Conservation (phyloP, 2,113 vertebrate species). For the Nothoprocta perdicaria region DNA sequence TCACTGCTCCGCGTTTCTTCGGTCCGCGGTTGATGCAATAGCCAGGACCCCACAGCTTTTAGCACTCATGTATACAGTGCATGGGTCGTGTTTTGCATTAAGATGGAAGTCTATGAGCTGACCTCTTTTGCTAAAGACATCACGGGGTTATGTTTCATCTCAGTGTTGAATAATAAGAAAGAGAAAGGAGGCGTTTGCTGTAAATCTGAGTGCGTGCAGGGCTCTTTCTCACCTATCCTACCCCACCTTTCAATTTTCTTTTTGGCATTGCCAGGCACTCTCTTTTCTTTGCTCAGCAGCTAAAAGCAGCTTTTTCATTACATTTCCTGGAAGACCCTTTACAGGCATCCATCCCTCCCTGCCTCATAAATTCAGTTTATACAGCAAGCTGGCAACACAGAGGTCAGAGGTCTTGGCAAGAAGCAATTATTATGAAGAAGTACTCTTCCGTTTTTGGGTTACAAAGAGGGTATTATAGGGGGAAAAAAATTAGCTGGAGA, state of each 20-base stretch:
- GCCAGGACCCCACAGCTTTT: not conserved
- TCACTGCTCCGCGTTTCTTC: accelerated
- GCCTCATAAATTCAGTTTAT: constrained; percentile 72
- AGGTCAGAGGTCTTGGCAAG: constrained; percentile 60
- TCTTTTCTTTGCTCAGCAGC: constrained; percentile 58
- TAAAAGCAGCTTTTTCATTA: constrained; percentile 70
- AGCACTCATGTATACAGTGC: accelerated
- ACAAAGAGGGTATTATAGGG: constrained; percentile 25
- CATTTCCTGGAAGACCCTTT: constrained; percentile 64
- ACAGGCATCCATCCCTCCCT: constrained; percentile 47
- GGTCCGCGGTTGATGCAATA: not conserved
- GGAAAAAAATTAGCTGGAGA: not conserved
- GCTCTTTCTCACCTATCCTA: constrained; percentile 37
- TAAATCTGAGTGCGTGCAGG: constrained; percentile 20
- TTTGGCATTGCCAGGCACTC: constrained; percentile 38
- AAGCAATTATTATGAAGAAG: constrained; percentile 55
- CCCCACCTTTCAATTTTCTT: constrained; percentile 62
- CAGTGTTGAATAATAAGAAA: constrained; percentile 61
- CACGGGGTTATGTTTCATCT: constrained; percentile 33
- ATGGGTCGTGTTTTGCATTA: not conserved
- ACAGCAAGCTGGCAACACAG: not conserved
- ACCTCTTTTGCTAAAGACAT: not conserved
- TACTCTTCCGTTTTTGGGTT: constrained; percentile 7
- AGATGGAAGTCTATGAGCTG: constrained; percentile 3
- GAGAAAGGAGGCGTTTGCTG: constrained; percentile 51